Base-by-base conservation (phyloP, 2,888 invertebrate species). In the Trisateles emortualis region DNA sequence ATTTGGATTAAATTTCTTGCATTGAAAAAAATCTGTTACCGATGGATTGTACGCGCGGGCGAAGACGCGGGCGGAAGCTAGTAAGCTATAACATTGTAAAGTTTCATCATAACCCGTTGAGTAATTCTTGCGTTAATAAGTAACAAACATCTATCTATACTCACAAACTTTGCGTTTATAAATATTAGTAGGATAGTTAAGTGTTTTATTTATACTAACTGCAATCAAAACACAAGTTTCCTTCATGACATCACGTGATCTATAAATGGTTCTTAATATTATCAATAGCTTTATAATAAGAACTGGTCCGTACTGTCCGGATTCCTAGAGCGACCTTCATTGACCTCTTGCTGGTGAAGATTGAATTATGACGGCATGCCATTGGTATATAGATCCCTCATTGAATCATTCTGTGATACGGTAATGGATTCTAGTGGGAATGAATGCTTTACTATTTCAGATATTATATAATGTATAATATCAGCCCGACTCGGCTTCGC, bases 301-400 rank as follows among this genome's bases (percentile, higher is more conserved):
- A 14, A 10, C 29, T 19, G 44, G 43, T 41, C 56, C 52, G 44
- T 43, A 48, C 61, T 53, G 44, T 38, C 48, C 40, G 43, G 52
- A 68, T 68, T 62, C 64, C 64, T 52, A 44, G 38, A 17, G 54
- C 55, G 53, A 64, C 62, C 71, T 62, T 57, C 41, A 52, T 52
- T 73, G 74, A 70, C 71, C 64, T 47, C 48, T 55, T 45, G 38
- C 14, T 26, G 33, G 36, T 47, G 41, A 36, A 49, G 59, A 68
- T 62, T 68, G 57, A 58, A 51, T 64, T 57, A 59, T 60, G 56
- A 69, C 62, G 52, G 54, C 44, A 17, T 39, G 30, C 38, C 47
- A 59, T 61, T 24, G 52, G 39, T 50, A 72, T 55, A 42, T 55
- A 42, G 40, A 64, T 68, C 48, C 17, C 49, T 55, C 49, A 72